Evolutionary conservation across 2,888 invertebrate species (phyloP).

Genomic region (Galeopsomyia nigrocyanea): DNA sequence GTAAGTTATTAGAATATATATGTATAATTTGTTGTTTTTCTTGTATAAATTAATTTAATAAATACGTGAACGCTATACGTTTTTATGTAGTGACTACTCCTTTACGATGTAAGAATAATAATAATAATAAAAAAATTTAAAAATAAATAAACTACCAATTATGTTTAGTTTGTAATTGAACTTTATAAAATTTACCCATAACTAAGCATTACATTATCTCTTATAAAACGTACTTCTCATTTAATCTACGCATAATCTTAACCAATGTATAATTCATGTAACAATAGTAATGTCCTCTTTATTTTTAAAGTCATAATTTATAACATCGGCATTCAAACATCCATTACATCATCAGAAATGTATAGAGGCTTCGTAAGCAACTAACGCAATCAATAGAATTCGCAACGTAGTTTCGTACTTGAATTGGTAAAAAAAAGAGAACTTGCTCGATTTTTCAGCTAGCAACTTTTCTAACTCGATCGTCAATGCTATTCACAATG

Average conservation of each 20-base stretch:
- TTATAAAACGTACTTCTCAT: conserved; percentile 38
- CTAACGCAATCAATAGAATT: conserved; percentile 43
- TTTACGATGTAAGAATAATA: conserved; percentile 14
- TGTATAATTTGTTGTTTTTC: background rate
- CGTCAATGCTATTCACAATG: too few relatives aligned
- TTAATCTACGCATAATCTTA: conserved; percentile 42
- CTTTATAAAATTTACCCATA: conserved; percentile 48
- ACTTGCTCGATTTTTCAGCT: conserved; percentile 39
- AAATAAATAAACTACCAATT: conserved; percentile 42
- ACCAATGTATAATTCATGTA: conserved; percentile 46
- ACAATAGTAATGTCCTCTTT: conserved; percentile 47
- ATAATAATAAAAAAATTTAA: conserved; percentile 11
- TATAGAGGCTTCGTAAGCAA: conserved; percentile 44
- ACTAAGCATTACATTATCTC: conserved; percentile 43
- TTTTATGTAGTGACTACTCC: background rate
- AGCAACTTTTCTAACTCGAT: too few relatives aligned
- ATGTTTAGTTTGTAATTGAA: conserved; percentile 40
- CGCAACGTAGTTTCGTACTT: conserved; percentile 39
- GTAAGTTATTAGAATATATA: background rate
- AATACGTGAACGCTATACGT: background rate
- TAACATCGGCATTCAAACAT: conserved; percentile 48
- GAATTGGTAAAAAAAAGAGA: conserved; percentile 37
- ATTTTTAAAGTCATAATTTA: conserved; percentile 46
- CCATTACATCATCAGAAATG: conserved; percentile 44
- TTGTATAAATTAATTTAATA: too few relatives aligned